phyloP scores from a whole-genome alignment of 2,113 vertebrate genomes.

The Indri indri region DNA sequence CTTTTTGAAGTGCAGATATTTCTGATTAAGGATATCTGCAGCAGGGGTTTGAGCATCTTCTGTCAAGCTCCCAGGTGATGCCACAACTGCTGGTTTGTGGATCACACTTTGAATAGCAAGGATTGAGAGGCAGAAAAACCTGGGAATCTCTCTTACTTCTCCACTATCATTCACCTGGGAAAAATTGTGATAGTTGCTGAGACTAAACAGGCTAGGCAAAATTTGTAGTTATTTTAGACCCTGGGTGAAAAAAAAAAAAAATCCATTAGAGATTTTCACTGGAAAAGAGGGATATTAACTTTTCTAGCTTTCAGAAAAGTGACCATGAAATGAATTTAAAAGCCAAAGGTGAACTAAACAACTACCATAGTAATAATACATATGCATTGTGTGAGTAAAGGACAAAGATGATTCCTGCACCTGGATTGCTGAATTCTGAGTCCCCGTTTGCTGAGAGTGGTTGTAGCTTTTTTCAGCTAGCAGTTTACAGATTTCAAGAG shows the following conservation, averaged over 20 bases:
- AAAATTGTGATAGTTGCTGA: neutral
- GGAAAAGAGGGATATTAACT: neutral
- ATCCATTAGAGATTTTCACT: neutral
- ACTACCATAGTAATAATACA: neutral
- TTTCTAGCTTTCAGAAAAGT: neutral
- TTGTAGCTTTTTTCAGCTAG: neutral
- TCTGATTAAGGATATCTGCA: neutral
- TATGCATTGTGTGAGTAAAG: neutral
- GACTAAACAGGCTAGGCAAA: neutral
- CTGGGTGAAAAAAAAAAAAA: neutral
- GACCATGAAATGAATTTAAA: neutral
- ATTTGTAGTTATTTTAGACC: neutral
- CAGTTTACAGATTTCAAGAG: neutral
- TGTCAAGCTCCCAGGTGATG: neutral
- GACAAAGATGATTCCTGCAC: neutral
- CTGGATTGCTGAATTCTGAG: neutral
- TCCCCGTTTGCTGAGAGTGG: neutral
- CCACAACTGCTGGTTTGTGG: neutral
- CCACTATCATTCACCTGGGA: neutral
- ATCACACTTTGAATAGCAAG: neutral
- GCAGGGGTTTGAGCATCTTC: accelerated
- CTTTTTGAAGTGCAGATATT: neutral
- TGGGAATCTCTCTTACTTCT: neutral
- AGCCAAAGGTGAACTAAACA: neutral
- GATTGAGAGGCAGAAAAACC: neutral